Percentiles rank a stretch among this genome's conserved stretches.
phyloP scores from a whole-genome alignment of 53 echinoderm and acorn worm genomes.

The Temnopleurus reevesii region DNA sequence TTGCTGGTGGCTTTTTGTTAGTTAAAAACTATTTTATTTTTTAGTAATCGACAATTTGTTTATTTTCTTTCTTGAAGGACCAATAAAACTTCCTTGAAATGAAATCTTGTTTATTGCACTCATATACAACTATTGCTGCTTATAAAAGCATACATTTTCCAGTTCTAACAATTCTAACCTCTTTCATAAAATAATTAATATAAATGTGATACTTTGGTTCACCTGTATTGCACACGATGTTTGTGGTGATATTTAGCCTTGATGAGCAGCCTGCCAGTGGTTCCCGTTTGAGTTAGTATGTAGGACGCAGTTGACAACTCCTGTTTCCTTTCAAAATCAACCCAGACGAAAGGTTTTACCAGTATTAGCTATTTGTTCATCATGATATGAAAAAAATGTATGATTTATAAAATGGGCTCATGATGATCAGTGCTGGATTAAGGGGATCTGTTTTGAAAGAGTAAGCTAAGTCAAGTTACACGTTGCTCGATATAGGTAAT shows the following conservation, averaged over 20 bases:
- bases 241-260: constrained; percentile 9
- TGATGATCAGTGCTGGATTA: neutral
- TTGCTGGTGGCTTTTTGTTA: too few relatives aligned
- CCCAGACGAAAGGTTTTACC: constrained; percentile 18
- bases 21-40: too few relatives aligned
- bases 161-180: too few relatives aligned
- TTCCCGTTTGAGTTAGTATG: constrained; percentile 55
- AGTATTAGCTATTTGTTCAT: constrained; percentile 8
- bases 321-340: constrained; percentile 20
- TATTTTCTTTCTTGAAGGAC: too few relatives aligned
- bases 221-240: neutral
- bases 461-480: neutral
- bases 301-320: constrained; percentile 50
- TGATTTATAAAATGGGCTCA: neutral
- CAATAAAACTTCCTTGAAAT: too few relatives aligned
- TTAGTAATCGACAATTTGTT: too few relatives aligned
- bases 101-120: too few relatives aligned
- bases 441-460: neutral
- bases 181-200: too few relatives aligned
- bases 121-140: too few relatives aligned
- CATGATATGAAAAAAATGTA: constrained; percentile 1
- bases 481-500: neutral
- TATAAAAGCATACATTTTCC: too few relatives aligned
- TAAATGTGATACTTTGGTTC: neutral
- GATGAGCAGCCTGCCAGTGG: neutral